Evolutionary conservation across 1,140 invertebrate species (phyloP).

Genomic region (Calliopsis andreniformis): DNA sequence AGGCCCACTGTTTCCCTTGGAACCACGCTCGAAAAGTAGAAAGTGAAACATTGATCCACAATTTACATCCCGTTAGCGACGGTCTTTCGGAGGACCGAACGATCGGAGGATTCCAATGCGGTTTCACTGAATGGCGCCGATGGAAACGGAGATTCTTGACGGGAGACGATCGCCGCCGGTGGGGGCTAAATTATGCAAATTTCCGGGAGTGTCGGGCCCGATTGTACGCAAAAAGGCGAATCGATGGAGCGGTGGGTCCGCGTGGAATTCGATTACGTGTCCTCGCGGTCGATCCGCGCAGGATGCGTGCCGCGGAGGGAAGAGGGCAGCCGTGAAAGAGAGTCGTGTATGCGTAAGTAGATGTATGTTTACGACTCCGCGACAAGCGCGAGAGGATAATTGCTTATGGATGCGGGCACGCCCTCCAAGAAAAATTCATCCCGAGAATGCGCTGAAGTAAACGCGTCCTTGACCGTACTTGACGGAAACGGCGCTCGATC

Average conservation of each 20-base stretch:
- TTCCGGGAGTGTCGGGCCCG: neutral
- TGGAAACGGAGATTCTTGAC: constrained; percentile 33
- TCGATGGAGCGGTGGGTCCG: neutral
- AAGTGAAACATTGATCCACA: constrained; percentile 17
- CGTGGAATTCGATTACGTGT: constrained; percentile 31
- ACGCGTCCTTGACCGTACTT: constrained; percentile 70
- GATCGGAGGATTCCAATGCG: neutral
- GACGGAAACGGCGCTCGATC: constrained; percentile 49
- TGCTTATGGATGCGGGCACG: constrained; percentile 69
- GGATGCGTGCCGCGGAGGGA: constrained; percentile 12
- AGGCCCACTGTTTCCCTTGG: neutral
- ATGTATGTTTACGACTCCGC: constrained; percentile 8
- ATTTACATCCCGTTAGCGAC: constrained; percentile 11
- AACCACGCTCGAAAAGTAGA: neutral
- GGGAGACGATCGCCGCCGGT: neutral
- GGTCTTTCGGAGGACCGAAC: neutral
- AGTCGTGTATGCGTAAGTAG: too few species aligned
- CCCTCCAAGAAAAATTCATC: constrained; percentile 70
- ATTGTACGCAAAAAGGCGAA: neutral
- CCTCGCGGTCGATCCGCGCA: neutral
- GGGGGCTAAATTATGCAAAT: constrained; percentile 46
- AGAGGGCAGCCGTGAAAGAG: neutral
- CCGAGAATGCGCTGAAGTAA: constrained; percentile 68
- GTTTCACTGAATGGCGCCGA: neutral
- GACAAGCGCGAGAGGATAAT: constrained; percentile 55